These are phyloP conservation scores for Ernsta delagoae DNA, from an alignment of 2,888 invertebrate genomes.

Conservation along the genomic window DNA sequence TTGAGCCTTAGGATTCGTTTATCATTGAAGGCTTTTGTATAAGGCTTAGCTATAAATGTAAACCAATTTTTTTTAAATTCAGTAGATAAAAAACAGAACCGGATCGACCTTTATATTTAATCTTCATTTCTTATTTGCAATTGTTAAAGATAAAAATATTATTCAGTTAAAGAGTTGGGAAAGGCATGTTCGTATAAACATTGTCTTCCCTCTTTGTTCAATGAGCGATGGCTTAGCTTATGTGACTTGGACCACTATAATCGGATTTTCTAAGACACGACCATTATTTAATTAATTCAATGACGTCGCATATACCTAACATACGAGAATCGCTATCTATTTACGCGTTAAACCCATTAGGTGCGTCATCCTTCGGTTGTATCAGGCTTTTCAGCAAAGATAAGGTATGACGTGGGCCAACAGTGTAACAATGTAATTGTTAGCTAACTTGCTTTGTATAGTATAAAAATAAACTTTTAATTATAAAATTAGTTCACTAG, in stretches of 20 bases:
- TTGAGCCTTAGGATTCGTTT: too few relatives aligned
- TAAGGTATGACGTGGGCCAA: background rate
- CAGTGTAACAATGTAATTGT: background rate
- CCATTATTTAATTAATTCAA: constrained; percentile 6
- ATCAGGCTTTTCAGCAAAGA: constrained; percentile 8
- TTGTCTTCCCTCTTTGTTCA: too few relatives aligned
- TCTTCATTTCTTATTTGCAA: too few relatives aligned
- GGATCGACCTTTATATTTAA: too few relatives aligned
- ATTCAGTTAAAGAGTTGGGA: too few relatives aligned
- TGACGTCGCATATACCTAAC: background rate
- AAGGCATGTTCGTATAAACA: too few relatives aligned
- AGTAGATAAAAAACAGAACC: too few relatives aligned
- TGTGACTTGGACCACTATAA: background rate
- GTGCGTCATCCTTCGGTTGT: background rate
- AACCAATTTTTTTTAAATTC: too few relatives aligned
- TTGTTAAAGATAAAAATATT: too few relatives aligned
- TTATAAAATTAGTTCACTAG: too few relatives aligned
- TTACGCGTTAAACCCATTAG: constrained; percentile 6
- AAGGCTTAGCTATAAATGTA: too few relatives aligned
- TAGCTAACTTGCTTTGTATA: background rate
- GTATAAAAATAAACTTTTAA: background rate
- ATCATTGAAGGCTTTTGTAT: too few relatives aligned
- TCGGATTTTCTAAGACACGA: background rate
- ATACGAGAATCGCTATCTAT: background rate
- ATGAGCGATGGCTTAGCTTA: background rate